Evolutionary conservation across 1,140 invertebrate species (phyloP).

Genomic region (Cydia splendana): DNA sequence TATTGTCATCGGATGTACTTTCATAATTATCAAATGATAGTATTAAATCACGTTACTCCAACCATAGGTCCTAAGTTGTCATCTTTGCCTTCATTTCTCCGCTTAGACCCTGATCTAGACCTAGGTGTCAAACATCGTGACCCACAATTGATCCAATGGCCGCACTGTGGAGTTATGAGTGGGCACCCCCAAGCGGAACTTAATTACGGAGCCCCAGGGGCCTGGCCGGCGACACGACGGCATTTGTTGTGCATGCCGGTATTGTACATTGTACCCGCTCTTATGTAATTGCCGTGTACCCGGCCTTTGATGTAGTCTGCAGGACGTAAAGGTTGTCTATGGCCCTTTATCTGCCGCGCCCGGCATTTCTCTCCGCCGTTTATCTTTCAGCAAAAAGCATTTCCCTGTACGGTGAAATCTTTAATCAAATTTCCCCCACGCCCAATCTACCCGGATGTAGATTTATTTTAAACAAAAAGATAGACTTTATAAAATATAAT

Average conservation of each 20-base stretch:
- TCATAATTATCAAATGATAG: no score
- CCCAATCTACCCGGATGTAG: constrained; percentile 21
- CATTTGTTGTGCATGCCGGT: constrained; percentile 50
- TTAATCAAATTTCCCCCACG: constrained; percentile 13
- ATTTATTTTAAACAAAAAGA: constrained; percentile 28
- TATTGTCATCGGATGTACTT: background rate
- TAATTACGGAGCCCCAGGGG: constrained; percentile 65
- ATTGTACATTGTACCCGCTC: constrained; percentile 46
- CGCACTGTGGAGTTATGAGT: constrained; percentile 30
- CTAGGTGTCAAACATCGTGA: constrained; percentile 16
- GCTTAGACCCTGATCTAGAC: constrained; percentile 3
- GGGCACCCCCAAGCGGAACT: constrained; percentile 47
- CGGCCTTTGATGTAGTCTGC: constrained; percentile 41
- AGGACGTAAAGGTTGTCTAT: constrained; percentile 34
- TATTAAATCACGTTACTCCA: background rate
- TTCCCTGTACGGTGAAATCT: constrained; percentile 17
- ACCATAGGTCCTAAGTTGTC: background rate
- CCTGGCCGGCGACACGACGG: constrained; percentile 55
- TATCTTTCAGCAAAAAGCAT: constrained; percentile 29
- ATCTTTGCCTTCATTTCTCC: background rate
- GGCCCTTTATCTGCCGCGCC: constrained; percentile 23
- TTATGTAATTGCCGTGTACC: constrained; percentile 50
- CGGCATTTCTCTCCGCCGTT: constrained; percentile 29
- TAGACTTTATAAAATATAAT: constrained; percentile 55
- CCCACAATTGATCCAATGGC: constrained; percentile 19